Conservation (phyloP, 2,888 invertebrate genomes). For the Brassicogethes aeneus region DNA sequence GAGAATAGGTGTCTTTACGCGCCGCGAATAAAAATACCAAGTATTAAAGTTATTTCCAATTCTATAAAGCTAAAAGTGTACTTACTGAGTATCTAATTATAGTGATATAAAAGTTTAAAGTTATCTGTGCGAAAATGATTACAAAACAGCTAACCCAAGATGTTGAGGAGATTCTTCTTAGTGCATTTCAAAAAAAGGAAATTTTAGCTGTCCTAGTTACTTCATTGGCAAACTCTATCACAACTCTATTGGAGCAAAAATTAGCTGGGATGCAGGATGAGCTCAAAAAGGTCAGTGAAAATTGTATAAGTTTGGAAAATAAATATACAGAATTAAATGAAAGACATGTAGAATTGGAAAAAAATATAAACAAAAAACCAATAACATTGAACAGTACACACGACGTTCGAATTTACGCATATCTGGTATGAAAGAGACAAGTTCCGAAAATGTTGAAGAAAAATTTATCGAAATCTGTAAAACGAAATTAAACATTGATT, state of each 20-base stretch:
- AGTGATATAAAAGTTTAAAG: neutral
- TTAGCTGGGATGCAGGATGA: neutral
- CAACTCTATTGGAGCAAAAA: neutral
- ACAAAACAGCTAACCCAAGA: neutral
- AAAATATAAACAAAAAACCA: neutral
- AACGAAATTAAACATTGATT: neutral
- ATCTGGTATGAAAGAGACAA: neutral
- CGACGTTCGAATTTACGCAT: neutral
- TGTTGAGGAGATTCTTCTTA: neutral
- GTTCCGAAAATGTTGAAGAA: neutral
- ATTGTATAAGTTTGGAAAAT: neutral
- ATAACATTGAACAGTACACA: conserved; percentile 2
- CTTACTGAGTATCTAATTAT: neutral
- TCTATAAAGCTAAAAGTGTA: neutral
- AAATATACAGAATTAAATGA: conserved; percentile 1
- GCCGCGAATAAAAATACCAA: neutral
- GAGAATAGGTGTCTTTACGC: neutral
- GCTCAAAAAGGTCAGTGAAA: neutral
- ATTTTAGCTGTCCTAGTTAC: neutral
- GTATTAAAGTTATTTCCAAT: neutral
- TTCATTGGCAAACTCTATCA: neutral
- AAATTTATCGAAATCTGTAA: neutral
- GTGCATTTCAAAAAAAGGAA: neutral
- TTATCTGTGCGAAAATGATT: neutral
- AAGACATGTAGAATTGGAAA: conserved; percentile 3